Conservation (phyloP, 1,140 invertebrate species). For the Drosophila ambigua region DNA sequence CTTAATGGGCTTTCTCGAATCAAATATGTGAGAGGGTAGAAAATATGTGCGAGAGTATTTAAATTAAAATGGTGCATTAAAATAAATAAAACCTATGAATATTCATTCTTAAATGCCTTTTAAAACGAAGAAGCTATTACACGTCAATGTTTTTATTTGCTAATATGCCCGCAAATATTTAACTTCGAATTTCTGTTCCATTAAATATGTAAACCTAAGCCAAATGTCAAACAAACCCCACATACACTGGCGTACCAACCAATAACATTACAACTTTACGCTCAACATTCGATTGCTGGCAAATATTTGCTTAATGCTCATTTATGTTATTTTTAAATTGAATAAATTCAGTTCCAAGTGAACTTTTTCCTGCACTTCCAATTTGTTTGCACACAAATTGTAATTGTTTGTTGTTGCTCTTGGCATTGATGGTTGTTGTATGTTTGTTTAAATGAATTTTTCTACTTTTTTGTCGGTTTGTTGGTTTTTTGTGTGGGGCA, state of each 20-base stretch:
- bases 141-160: too few species aligned
- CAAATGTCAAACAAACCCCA: constrained; percentile 21
- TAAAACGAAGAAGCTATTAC: too few species aligned
- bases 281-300: constrained; percentile 33
- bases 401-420: constrained; percentile 62
- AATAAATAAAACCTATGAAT: too few species aligned
- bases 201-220: constrained; percentile 3
- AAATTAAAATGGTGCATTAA: too few species aligned
- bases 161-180: too few species aligned
- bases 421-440: constrained; percentile 44
- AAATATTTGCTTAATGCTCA: constrained; percentile 59
- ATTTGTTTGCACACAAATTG: constrained; percentile 53
- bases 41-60: too few species aligned
- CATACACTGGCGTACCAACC: not conserved
- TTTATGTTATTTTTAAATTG: constrained; percentile 57
- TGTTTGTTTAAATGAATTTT: constrained; percentile 16
- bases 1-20: too few species aligned
- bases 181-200: too few species aligned
- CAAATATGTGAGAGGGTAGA: too few species aligned
- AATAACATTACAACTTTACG: constrained; percentile 18
- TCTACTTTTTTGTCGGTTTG: not conserved
- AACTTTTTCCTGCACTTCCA: constrained; percentile 8
- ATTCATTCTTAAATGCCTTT: too few species aligned
- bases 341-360: constrained; percentile 31
- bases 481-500: constrained; percentile 22